These are phyloP conservation scores for Dioctria rufipes DNA, from an alignment of 2,888 invertebrate genomes.

Conservation along the genomic window DNA sequence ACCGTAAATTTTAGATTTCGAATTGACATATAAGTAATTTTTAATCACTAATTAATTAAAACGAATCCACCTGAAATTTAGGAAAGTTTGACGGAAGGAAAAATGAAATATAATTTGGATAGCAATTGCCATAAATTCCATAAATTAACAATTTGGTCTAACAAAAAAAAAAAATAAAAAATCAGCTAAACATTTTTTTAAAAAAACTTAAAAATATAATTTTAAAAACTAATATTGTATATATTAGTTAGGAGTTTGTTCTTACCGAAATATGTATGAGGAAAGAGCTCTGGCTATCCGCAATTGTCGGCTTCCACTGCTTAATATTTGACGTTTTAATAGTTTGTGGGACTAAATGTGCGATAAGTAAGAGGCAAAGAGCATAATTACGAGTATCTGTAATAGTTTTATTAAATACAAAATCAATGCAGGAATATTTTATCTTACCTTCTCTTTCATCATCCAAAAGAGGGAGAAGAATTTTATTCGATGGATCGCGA, in stretches of 20 bases:
- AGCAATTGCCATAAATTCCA: not conserved
- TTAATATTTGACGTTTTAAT: not conserved
- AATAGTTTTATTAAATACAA: not conserved
- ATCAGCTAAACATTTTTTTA: not conserved
- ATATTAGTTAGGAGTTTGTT: not conserved
- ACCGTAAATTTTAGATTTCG: not conserved
- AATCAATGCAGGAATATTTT: not conserved
- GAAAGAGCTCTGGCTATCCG: slow-evolving; percentile 4
- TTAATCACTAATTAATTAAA: not conserved
- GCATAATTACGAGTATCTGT: not conserved
- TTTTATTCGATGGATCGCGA: slow-evolving; percentile 2
- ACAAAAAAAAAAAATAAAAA: too few species aligned
- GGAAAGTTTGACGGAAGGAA: not conserved
- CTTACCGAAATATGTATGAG: slow-evolving; percentile 17
- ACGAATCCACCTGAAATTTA: not conserved
- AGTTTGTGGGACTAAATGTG: not conserved
- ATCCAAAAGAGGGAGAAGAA: not conserved
- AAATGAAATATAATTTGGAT: not conserved
- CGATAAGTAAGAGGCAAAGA: not conserved
- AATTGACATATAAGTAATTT: not conserved
- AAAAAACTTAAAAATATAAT: not conserved
- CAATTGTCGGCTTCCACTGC: slow-evolving; percentile 20
- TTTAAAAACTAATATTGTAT: not conserved
- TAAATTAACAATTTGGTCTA: not conserved
- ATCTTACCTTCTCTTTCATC: not conserved